Conservation (phyloP, 2,113 vertebrate species). For the Rhabdomys dilectus region DNA sequence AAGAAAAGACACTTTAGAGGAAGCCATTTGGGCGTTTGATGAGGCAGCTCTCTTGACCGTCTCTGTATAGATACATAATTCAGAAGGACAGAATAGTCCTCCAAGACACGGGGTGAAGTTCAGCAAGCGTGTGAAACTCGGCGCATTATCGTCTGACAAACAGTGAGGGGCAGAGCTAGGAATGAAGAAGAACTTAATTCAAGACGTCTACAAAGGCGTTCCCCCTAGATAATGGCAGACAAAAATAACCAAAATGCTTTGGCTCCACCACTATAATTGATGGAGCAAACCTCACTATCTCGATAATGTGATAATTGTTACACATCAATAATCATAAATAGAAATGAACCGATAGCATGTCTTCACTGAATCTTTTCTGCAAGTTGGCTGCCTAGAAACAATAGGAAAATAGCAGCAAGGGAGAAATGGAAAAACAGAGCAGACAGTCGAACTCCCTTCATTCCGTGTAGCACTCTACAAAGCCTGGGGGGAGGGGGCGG, state of each 20-base stretch:
- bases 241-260: constrained; percentile 77
- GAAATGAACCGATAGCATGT: constrained; percentile 72
- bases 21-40: neutral
- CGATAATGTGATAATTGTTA: constrained; percentile 84
- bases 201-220: constrained; percentile 71
- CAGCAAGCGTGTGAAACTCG: neutral
- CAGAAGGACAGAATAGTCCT: neutral
- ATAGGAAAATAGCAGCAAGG: constrained; percentile 47
- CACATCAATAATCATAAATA: constrained; percentile 83
- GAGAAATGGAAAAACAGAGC: constrained; percentile 65
- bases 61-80: neutral
- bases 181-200: constrained; percentile 71
- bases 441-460: neutral
- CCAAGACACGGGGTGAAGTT: constrained; percentile 59
- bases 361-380: constrained; percentile 69
- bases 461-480: neutral
- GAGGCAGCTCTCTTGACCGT: neutral
- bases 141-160: constrained; percentile 52
- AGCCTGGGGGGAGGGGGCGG: constrained; percentile 44
- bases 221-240: constrained; percentile 72
- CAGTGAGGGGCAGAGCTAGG: constrained; percentile 28
- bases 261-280: constrained; percentile 81
- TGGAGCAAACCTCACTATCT: constrained; percentile 79
- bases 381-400: constrained; percentile 67
- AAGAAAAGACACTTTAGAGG: neutral